Base-by-base conservation (phyloP, 2,113 vertebrate species). In the Himantopus leucocephalus region DNA sequence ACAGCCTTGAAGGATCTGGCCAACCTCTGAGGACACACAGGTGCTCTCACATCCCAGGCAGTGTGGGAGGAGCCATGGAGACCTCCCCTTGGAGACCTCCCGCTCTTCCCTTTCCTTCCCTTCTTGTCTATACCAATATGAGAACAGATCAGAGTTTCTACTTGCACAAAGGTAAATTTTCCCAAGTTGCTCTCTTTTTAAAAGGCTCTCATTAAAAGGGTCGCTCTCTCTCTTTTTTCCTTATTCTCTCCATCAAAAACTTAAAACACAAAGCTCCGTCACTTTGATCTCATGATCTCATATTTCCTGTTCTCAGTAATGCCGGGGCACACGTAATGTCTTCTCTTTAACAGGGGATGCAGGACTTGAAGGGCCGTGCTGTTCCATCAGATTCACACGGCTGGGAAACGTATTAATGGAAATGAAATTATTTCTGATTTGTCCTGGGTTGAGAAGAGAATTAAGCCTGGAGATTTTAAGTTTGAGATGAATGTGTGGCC, bases 61-160 rank as follows among this genome's bases (percentile, higher is more conserved):
- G 62, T 1, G 0, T 19, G 23, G 0, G 0, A 48, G 39, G 41
- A 73, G 10, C 47, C 16, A 8, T 26, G 72, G 35, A 63, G 64
- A 45, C 18, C 27, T 63, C 41, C 29, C 17, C 29, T 50, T 48
- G 53, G 48, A 67, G 37, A 58, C 30, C 9, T 68, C 24, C 32
- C 1, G 3, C 67, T 56, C 56, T n/a, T 67, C 29, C n/a, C 12
- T 75, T 79, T 27, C 41, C 39, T 34, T 71, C 32, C 9, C 41
- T 81, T 56, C 64, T 45, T 15, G 14, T n/a, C 59, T 62, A 10
- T 21, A 71, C 22, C 20, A 27, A 12, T 30, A 17, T 10, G 8
- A 60, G 64, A 85, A 85, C 53, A 0, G 1, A 56, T 20, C 10
- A 80, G 39, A 60, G 43, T 73, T 74, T 59, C 43, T 74, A 39